Conservation (phyloP, 1,140 invertebrate genomes). For the Ylistrum balloti region DNA sequence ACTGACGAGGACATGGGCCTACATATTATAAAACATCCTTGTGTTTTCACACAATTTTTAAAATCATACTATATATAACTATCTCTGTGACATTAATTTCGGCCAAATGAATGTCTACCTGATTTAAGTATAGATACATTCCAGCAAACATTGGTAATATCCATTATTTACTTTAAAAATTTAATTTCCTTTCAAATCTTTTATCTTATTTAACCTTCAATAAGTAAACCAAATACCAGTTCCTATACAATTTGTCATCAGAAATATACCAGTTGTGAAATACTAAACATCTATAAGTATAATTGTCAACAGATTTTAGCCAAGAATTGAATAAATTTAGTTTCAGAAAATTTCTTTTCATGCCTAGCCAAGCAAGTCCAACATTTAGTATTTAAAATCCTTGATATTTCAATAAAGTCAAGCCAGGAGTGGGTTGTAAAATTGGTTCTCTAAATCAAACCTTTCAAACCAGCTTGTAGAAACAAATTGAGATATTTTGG, state of each 20-base stretch:
- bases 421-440: not conserved
- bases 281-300: not conserved
- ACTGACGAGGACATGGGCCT: no score
- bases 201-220: not conserved
- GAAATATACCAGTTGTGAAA: not conserved
- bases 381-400: constrained; percentile 14
- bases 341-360: not conserved
- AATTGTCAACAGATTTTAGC: not conserved
- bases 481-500: not conserved
- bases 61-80: no score
- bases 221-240: not conserved
- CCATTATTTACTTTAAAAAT: not conserved
- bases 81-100: no score
- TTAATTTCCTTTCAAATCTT: not conserved
- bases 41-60: no score
- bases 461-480: not conserved
- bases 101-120: no score
- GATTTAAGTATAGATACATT: not conserved
- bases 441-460: constrained; percentile 39
- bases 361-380: not conserved
- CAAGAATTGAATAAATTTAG: not conserved
- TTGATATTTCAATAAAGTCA: not conserved
- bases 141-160: not conserved
- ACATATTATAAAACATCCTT: no score
- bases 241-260: not conserved